Base-by-base conservation (phyloP, 2,888 invertebrate species). In the Salticus scenicus region DNA sequence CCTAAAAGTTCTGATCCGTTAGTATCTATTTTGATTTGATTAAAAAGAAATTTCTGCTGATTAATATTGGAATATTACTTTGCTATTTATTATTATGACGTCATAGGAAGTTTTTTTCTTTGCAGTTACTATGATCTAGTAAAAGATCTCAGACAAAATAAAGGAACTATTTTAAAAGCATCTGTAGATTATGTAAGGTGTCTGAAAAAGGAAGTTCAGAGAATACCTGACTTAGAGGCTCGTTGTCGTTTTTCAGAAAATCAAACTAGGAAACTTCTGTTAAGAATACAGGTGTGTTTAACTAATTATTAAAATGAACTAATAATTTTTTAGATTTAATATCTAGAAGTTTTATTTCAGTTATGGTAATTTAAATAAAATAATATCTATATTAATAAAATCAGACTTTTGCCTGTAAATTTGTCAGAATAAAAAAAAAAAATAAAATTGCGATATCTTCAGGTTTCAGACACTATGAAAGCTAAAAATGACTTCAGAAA, bases 91-190 rank as follows among this genome's bases (percentile, higher is more conserved):
- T n/a, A 4, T 1, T 47, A 47, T 47, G 47, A 7, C 20, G 14
- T n/a, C n/a, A n/a, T n/a, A n/a, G n/a, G n/a, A n/a, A n/a, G n/a
- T n/a, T n/a, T 24, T 73, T 24, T 24, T 51, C 47, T 14, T 66
- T 10, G n/a, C 31, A 93, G 93, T 76, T 96, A 96, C 91, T 96
- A 95, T 92, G 97, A 97, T 90, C 95, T 96, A 69, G 96, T 97
- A 2, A 93, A 96, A 41, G 97, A 97, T 91, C 95, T 96, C 63
- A 93, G 97, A 37, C 97, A 96, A 17, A 97, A 97, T 91, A 97
- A 97, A 91, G 99, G 99, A 17, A 98, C 98, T 0, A 99, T 99
- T 89, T 93, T 99, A n/a, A 98, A 98, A 92, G 98, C 98, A 51
- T 97, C 98, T 10, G 98, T 98, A 77, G 98, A 99, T 91, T 99